Conservation (phyloP, 2,797 vertebrate species). For the Geotrypetes seraphini region DNA sequence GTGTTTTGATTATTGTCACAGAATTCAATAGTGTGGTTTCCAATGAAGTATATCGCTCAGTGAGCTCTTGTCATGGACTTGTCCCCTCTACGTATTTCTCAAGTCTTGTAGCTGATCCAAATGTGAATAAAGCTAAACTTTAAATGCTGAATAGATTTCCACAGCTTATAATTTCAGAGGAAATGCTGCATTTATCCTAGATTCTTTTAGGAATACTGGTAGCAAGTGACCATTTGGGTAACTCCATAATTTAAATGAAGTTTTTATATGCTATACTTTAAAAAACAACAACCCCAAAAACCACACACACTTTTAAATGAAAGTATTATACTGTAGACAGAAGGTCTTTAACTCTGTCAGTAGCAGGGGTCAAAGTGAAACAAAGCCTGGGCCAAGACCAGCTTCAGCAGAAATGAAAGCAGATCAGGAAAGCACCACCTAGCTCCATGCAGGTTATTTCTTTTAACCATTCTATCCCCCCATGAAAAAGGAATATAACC, state of each 20-base stretch:
- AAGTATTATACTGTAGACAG: conserved; percentile 47
- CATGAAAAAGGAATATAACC: conserved; percentile 10
- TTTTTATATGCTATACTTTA: too few relatives aligned
- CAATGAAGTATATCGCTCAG: too few relatives aligned
- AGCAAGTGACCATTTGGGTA: conserved; percentile 54
- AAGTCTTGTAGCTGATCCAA: conserved; percentile 86
- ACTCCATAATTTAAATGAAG: conserved; percentile 46
- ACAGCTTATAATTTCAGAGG: conserved; percentile 50
- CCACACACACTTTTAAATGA: conserved; percentile 38
- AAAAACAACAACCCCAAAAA: conserved; percentile 12
- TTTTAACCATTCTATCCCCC: conserved; percentile 28
- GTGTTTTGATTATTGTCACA: too few relatives aligned
- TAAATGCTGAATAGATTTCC: conserved; percentile 58
- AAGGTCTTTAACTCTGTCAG: conserved; percentile 45
- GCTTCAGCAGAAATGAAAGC: conserved; percentile 28
- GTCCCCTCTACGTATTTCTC: conserved; percentile 97
- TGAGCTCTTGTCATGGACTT: too few relatives aligned
- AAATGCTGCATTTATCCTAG: conserved; percentile 41
- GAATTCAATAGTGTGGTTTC: too few relatives aligned
- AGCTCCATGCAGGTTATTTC: conserved; percentile 56
- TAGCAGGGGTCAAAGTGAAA: conserved; percentile 48
- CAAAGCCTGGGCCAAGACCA: conserved; percentile 38
- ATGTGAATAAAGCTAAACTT: conserved; percentile 59
- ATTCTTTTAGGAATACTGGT: conserved; percentile 34
- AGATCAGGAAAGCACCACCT: conserved; percentile 47